Conservation (phyloP, 2,797 vertebrate species). For the Chromis chromis region DNA sequence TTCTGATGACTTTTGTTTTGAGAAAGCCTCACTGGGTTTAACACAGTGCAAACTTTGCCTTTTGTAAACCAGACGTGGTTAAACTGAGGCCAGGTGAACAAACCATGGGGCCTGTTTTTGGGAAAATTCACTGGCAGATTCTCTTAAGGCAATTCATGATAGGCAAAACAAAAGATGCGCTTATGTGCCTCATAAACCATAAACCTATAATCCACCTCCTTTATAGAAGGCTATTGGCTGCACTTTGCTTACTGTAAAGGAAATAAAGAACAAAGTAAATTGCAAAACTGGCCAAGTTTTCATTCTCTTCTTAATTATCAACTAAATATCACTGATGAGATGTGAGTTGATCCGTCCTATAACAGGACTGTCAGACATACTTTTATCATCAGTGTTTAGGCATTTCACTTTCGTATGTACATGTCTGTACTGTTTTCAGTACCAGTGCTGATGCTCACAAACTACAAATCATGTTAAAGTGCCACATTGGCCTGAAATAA, state of each 20-base stretch:
- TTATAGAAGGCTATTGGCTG: too few species aligned
- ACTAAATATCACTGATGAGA: too few species aligned
- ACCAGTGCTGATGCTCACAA: not conserved
- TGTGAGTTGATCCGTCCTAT: too few species aligned
- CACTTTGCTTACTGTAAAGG: too few species aligned
- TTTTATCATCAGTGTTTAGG: too few species aligned
- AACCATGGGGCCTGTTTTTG: not conserved
- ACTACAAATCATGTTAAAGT: not conserved
- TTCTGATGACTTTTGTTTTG: not conserved
- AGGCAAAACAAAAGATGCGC: not conserved
- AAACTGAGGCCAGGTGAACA: not conserved
- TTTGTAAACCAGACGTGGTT: not conserved
- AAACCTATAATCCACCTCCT: too few species aligned
- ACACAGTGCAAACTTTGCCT: not conserved
- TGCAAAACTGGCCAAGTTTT: too few species aligned
- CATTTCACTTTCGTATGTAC: not conserved
- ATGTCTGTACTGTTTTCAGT: not conserved
- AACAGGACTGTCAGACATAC: too few species aligned
- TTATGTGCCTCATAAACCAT: too few species aligned
- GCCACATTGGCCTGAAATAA: not conserved
- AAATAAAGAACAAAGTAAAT: too few species aligned
- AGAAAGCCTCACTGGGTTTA: not conserved
- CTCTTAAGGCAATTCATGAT: not conserved
- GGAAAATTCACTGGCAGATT: not conserved
- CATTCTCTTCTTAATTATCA: too few species aligned